Evolutionary conservation across 1,140 invertebrate species (phyloP).

Genomic region (Panulirus ornatus): DNA sequence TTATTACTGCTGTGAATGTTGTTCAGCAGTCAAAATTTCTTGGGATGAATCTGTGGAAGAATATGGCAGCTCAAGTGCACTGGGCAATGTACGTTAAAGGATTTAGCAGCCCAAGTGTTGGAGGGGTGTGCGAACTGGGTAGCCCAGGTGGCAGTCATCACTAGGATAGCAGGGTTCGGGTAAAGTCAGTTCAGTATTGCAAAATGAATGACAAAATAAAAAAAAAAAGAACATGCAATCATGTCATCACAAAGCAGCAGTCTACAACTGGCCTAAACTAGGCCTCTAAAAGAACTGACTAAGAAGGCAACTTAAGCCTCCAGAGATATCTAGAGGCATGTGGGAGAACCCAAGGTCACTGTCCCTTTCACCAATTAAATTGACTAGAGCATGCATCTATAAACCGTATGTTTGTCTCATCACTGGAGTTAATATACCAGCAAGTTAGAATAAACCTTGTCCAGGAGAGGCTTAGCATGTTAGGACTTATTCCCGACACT

Average conservation of each 20-base stretch:
- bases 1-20: not conserved
- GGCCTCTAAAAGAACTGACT: constrained; percentile 46
- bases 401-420: constrained; percentile 57
- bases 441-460: constrained; percentile 56
- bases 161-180: constrained; percentile 12
- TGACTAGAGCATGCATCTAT: constrained; percentile 65
- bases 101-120: not conserved
- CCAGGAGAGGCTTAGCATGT: constrained; percentile 63
- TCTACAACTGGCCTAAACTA: constrained; percentile 35
- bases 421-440: constrained; percentile 49
- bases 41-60: not conserved
- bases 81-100: constrained; percentile 2
- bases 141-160: not conserved
- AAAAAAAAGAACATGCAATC: constrained; percentile 60
- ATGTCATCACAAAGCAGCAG: constrained; percentile 52
- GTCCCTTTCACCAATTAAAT: constrained; percentile 11
- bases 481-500: constrained; percentile 38
- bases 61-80: not conserved
- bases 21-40: not conserved
- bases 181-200: not conserved
- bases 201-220: constrained; percentile 37
- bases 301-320: constrained; percentile 18
- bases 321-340: constrained; percentile 27
- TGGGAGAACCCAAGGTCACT: constrained; percentile 24
- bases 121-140: not conserved